Evolutionary conservation across 30 jellyfish, hydroid and myxozoan genomes (phyloP).

Genomic region (Aurelia sp.): DNA sequence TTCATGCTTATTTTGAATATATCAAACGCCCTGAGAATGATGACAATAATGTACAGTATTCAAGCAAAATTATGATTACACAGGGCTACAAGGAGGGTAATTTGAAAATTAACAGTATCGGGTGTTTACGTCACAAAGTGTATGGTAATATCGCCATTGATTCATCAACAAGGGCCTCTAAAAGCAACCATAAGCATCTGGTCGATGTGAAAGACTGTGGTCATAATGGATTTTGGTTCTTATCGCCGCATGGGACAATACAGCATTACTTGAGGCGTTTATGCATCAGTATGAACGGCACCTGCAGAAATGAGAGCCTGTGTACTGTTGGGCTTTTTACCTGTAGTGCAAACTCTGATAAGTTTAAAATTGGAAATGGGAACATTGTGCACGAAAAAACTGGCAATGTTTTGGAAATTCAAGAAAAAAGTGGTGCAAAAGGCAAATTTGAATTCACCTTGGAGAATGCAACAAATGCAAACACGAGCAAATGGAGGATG

Average conservation of each 20-base stretch:
- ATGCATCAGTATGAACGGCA: not conserved
- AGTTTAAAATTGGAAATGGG: not conserved
- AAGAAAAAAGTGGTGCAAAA: not conserved
- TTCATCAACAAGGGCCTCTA: not conserved
- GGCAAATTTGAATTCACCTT: not conserved
- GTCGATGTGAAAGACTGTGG: not conserved
- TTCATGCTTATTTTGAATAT: conserved; percentile 49
- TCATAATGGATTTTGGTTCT: conserved; percentile 8
- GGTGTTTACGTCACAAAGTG: conserved; percentile 8
- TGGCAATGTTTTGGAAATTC: not conserved
- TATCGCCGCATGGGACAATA: conserved; percentile 9
- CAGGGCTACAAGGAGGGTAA: not conserved
- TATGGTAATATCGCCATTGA: not conserved
- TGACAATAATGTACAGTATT: conserved; percentile 35
- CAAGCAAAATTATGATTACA: not conserved
- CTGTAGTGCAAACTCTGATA: not conserved
- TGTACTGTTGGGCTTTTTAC: not conserved
- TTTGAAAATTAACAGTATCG: conserved; percentile 14
- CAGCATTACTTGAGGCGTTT: conserved; percentile 6
- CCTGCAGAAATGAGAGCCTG: not conserved
- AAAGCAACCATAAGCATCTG: not conserved
- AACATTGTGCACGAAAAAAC: not conserved
- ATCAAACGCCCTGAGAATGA: conserved; percentile 61
- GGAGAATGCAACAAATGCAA: not conserved
- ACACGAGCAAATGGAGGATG: conserved; percentile 21